These are phyloP conservation scores for Globicephala melas DNA, from an alignment of 2,113 vertebrate genomes.

Conservation along the genomic window DNA sequence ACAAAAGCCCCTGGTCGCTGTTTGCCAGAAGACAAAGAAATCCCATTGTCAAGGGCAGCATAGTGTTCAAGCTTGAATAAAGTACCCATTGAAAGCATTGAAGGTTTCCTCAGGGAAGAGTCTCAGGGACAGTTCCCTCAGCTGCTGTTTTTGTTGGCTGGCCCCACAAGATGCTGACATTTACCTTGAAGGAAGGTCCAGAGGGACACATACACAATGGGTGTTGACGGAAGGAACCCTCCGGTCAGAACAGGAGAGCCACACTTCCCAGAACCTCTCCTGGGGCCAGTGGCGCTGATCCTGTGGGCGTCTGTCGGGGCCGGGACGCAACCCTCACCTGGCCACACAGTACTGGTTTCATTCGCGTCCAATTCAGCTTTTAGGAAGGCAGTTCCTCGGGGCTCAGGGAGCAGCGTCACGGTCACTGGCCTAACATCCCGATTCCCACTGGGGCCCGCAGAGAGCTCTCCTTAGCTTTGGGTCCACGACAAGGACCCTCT, in stretches of 20 bases:
- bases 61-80: not conserved
- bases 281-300: no score
- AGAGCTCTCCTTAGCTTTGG: not conserved
- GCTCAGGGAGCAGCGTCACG: not conserved
- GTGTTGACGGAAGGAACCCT: no score
- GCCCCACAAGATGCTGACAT: not conserved
- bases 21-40: not conserved
- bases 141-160: not conserved
- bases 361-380: not conserved
- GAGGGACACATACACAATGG: fast-evolving
- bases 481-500: no score
- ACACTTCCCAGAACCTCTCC: no score
- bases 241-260: no score
- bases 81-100: not conserved
- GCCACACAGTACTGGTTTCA: not conserved
- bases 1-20: not conserved
- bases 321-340: not conserved
- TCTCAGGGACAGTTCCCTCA: not conserved
- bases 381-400: not conserved
- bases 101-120: not conserved
- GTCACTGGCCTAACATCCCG: no score
- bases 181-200: not conserved
- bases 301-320: not conserved
- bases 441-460: no score
- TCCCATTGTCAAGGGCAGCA: not conserved